Evolutionary conservation across 1,140 invertebrate species (phyloP), one percentile per base, ranked within the genome.

Genomic region (Calliphora vicina): DNA sequence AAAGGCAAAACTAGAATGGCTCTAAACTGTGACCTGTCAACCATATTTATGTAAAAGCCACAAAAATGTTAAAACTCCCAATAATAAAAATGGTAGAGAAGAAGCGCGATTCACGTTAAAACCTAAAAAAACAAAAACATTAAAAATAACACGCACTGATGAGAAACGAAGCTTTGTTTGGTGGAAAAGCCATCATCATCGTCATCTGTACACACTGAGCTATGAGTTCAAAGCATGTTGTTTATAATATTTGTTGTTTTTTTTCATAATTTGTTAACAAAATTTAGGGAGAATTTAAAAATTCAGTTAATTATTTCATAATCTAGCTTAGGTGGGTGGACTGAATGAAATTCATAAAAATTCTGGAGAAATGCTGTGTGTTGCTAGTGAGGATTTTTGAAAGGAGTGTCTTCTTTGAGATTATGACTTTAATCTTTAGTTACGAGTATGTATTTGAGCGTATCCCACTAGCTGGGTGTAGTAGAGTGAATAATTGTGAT

Each of bases 21-120:
- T 67, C n/a, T 67, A 67, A 57, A 67, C 9, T 20, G n/a, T 78
- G 74, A 45, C 35, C 73, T 67, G 61, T 67, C 61, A 67, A 67
- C 74, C 35, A 78, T 78, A 78, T 78, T 78, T 78, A 78, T 78
- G 26, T 67, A 20, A 67, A 67, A 67, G n/a, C 61, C 61, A 67
- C 61, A 67, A 25, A 23, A 67, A 67, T 2, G 35, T 35, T 35
- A 35, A 45, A 78, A 78, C 74, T 78, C n/a, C 74, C 45, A 78
- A 76, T 2, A 57, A 57, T 13, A 57, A 57, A 67, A 67, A 20
- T 67, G n/a, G 17, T 25, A 67, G 61, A 67, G 61, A 25, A 67
- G 50, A 17, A 17, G n/a, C 15, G n/a, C 20, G 20, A 67, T 23
- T 23, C 9, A 67, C 12, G 20, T 67, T 23, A 35, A 35, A 35